Conservation (phyloP, 2,888 invertebrate genomes). For the Ganaspis brasiliensis region DNA sequence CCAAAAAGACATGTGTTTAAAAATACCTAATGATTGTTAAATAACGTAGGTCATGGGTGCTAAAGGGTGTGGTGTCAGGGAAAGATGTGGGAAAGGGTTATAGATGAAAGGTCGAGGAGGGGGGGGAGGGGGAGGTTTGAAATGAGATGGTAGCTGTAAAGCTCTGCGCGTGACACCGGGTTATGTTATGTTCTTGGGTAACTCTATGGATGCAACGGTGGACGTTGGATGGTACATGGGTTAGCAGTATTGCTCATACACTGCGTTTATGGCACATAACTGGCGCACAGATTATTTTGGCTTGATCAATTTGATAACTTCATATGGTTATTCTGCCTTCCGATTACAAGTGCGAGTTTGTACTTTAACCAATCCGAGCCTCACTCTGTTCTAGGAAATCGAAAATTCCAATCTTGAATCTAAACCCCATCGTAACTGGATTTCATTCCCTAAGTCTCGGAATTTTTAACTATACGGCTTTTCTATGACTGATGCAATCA, state of each 20-base stretch:
- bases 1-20: too few species aligned
- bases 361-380: conserved; percentile 54
- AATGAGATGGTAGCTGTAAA: conserved; percentile 79
- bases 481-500: conserved; percentile 18
- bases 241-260: conserved; percentile 78
- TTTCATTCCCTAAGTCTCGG: not conserved
- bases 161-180: conserved; percentile 79
- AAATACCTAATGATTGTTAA: conserved; percentile 49
- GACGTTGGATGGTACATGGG: conserved; percentile 70
- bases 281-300: conserved; percentile 79
- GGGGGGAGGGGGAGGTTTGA: conserved; percentile 60
- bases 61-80: conserved; percentile 50
- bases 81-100: conserved; percentile 56
- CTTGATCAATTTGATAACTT: conserved; percentile 81
- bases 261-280: conserved; percentile 80
- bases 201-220: conserved; percentile 68
- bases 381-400: conserved; percentile 60
- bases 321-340: conserved; percentile 73
- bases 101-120: conserved; percentile 58
- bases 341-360: conserved; percentile 72
- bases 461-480: conserved; percentile 5
- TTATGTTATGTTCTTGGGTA: conserved; percentile 76
- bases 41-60: conserved; percentile 47
- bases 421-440: conserved; percentile 1
- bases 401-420: conserved; percentile 37